Base-by-base conservation (phyloP, 2,113 vertebrate genomes). In the Pseudorhombus dupliciocellatus region DNA sequence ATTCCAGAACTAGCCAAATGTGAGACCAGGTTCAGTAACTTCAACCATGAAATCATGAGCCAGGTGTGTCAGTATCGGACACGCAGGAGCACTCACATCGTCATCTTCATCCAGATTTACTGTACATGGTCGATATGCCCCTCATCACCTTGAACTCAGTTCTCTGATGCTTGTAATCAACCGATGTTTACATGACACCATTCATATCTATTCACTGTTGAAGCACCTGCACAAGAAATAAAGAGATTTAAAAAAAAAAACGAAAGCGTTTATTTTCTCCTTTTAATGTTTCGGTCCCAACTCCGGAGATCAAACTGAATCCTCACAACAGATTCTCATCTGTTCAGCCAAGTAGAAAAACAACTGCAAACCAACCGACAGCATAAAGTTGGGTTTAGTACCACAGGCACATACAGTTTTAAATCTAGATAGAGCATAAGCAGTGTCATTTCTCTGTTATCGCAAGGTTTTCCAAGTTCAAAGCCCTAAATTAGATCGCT, bases 201-300 rank as follows among this genome's bases (percentile, higher is more conserved):
- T 71, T 79, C 60, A 2, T 77, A 84, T 79, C 61, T 77, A 84
- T 68, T 81, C 73, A 79, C 55, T 70, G 83, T 90, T 87, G 84
- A 90, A 88, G 67, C 91, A 92, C 91, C 69, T 87, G 90, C 91
- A 92, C 90, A 85, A 82, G 60, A 87, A 91, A 90, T 87, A 90
- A 91, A 92, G 61, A 83, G 11, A 34, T 59, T 70, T 40, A 66
- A 71, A 75, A 73, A 76, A 48, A 52, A 16, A 21, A 22, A 62
- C 5, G 34, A 12, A 11, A 22, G 9, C 1, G 61, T 53, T 42
- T 9, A 10, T 59, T 68, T 58, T 70, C 10, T 79, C 34, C 44
- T 81, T 83, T 90, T 87, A 84, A 66, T 86, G 68, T 84, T 84
- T 83, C 37, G 10, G n/a, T 69, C 46, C 8, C 9, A 57, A 79